Percentiles rank a stretch among this genome's conserved stretches.
Conservation (phyloP, 2,797 vertebrate genomes). For the Kryptolebias ocellatus region DNA sequence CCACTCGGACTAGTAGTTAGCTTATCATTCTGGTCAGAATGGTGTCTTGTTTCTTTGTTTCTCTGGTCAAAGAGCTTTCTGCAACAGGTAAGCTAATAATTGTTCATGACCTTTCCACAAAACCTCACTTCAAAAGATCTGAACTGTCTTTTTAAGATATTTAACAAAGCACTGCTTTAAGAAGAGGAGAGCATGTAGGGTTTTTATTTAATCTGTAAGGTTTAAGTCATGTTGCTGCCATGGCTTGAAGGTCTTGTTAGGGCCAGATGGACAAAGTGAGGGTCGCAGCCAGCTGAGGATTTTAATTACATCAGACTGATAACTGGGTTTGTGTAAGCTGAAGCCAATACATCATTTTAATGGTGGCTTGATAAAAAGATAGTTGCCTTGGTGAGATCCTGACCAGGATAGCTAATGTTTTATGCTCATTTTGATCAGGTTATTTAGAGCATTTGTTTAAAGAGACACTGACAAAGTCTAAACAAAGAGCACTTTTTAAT, state of each 20-base stretch:
- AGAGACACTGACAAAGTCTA: constrained; percentile 1
- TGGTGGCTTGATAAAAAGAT: not conserved
- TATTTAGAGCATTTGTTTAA: no score
- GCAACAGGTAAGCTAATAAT: no score
- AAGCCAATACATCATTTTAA: constrained; percentile 33
- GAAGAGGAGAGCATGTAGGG: not conserved
- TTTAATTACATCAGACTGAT: constrained; percentile 37
- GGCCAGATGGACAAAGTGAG: constrained; percentile 29
- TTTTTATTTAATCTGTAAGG: not conserved
- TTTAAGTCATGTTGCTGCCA: not conserved
- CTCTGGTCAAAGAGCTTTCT: no score
- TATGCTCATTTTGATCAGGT: not conserved
- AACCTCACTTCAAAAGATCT: no score
- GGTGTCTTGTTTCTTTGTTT: no score
- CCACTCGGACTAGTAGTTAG: no score
- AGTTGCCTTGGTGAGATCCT: not conserved
- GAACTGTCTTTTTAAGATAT: no score
- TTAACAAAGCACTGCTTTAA: not conserved
- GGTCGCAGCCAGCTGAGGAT: constrained; percentile 13
- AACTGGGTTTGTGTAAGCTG: constrained; percentile 21
- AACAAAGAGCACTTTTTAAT: constrained; percentile 45
- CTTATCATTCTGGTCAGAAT: no score
- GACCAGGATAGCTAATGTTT: not conserved
- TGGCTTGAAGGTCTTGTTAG: not conserved
- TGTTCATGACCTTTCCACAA: no score